Base-by-base conservation (phyloP, 2,797 vertebrate genomes). In the Sebastes itinus region DNA sequence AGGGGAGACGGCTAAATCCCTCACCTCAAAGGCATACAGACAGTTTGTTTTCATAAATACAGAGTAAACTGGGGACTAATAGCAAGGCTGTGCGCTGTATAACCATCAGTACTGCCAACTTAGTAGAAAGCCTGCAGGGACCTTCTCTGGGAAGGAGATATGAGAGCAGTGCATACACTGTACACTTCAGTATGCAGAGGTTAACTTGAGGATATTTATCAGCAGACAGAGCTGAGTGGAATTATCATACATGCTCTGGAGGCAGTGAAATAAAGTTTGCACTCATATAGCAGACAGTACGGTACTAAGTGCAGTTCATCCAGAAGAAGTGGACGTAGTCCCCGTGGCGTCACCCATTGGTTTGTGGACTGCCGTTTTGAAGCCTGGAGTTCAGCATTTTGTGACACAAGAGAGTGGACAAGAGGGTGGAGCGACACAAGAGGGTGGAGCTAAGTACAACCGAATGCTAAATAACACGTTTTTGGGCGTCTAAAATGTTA, bases 191-290 rank as follows among this genome's bases (percentile, higher is more conserved):
- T 18, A 71, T 42, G 61, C 69, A 81, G 75, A 83, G 82, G 78
- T 80, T 78, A 88, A 84, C 64, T 28, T 60, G 32, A 82, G 70
- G 78, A 84, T 80, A 81, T 84, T 67, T 66, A 65, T 81, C 82
- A 74, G 67, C 2, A 2, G 58, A 33, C 2, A 6, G 33, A 30
- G 63, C 60, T 38, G 22, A 30, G 38, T 55, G 13, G 61, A 75
- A 78, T 64, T 69, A 63, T 3, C 35, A 49, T 22, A 61, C 11
- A 27, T 27, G 54, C 58, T 68, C 30, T 67, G 14, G 73, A 58
- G 67, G 68, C 30, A 28, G 32, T 3, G 23, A 18, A 61, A 67
- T 33, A 42, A 62, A 55, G 55, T 66, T 55, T 78, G 65, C 6
- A 5, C 54, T 55, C 4, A 20, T 63, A 14, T 2, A 20, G 22